These are phyloP conservation scores for Euphonia xanthogaster DNA, from an alignment of 2,797 vertebrate species.

Conservation along the genomic window DNA sequence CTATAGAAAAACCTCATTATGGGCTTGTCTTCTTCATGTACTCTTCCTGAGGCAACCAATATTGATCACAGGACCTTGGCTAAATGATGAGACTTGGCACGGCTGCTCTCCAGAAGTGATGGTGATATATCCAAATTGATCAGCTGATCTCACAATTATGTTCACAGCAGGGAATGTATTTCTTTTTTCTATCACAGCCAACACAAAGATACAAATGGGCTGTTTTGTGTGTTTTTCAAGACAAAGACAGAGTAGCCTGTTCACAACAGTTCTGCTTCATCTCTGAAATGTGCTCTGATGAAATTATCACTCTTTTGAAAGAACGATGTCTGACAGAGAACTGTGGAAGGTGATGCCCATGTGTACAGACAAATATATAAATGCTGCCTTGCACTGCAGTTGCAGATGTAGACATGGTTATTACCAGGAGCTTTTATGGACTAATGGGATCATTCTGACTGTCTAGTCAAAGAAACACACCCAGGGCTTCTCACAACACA, in stretches of 20 bases:
- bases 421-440: background rate
- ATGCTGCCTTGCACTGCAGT: background rate
- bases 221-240: background rate
- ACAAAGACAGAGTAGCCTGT: background rate
- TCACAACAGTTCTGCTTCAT: background rate
- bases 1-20: background rate
- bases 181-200: background rate
- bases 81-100: background rate
- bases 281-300: background rate
- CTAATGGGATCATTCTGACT: background rate
- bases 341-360: background rate
- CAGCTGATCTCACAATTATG: background rate
- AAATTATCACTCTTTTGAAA: background rate
- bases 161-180: background rate
- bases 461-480: background rate
- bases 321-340: background rate
- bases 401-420: background rate
- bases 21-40: background rate
- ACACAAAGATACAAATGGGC: background rate
- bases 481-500: background rate
- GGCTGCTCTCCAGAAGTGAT: background rate
- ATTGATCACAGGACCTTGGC: background rate
- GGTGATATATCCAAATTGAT: background rate
- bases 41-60: background rate
- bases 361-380: background rate